Conservation (phyloP, 2,797 vertebrate species). For the Phoxinus dragarum region DNA sequence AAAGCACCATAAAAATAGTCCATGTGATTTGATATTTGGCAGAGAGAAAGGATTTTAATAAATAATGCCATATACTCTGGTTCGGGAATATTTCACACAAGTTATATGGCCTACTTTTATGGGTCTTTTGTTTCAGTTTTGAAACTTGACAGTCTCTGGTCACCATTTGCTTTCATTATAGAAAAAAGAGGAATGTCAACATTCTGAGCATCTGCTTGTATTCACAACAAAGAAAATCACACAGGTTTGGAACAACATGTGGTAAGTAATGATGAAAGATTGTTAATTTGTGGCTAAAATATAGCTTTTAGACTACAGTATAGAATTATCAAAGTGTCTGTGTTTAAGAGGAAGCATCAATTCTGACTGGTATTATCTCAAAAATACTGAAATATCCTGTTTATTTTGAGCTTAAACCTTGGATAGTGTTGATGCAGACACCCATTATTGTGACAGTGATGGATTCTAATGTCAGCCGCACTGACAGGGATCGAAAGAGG, state of each 20-base stretch:
- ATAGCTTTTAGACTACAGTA: neutral
- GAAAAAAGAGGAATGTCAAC: neutral
- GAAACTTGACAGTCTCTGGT: neutral
- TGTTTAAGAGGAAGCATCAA: neutral
- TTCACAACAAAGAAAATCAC: neutral
- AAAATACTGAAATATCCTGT: conserved; percentile 35
- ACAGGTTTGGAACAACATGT: neutral
- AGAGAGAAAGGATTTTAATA: neutral
- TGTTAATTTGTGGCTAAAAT: neutral
- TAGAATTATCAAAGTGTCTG: neutral
- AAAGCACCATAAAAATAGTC: neutral
- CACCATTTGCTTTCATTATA: neutral
- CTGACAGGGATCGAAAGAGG: conserved; percentile 44
- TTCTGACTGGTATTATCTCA: conserved; percentile 10
- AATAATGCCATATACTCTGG: neutral
- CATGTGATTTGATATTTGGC: neutral
- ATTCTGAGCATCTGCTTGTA: neutral
- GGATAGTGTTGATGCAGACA: conserved; percentile 18
- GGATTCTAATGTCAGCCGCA: conserved; percentile 52
- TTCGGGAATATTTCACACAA: neutral
- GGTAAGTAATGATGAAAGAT: neutral
- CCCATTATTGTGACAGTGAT: conserved; percentile 52
- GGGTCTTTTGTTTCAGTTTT: neutral
- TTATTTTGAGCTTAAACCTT: conserved; percentile 50
- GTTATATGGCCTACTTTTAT: neutral